A percentile compares a stretch with the other conserved stretches of the same genome.
Evolutionary conservation across 2,113 vertebrate genomes (phyloP).

Genomic region (Riparia riparia): DNA sequence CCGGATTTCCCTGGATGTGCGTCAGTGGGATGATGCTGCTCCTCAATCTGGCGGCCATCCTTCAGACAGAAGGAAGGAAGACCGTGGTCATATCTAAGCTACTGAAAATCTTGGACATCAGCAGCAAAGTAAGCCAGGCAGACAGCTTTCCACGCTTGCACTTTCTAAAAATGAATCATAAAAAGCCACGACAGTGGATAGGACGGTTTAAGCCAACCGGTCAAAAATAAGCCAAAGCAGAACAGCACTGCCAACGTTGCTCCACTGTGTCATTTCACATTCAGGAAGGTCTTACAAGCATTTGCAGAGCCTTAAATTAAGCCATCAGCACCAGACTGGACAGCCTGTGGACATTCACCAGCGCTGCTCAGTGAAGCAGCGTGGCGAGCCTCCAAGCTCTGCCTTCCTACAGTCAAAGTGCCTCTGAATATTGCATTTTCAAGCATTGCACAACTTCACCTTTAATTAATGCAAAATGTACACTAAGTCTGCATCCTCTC

Average conservation of each 20-base stretch:
- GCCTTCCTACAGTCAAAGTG: not conserved
- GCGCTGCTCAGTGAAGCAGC: not conserved
- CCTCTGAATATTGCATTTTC: not conserved
- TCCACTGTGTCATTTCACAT: conserved; percentile 20
- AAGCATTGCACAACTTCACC: not conserved
- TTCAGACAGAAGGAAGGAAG: conserved; percentile 54
- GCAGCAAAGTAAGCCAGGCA: conserved; percentile 31
- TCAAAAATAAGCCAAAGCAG: conserved; percentile 12
- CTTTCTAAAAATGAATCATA: conserved; percentile 62
- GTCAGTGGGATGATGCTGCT: conserved; percentile 40
- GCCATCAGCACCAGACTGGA: not conserved
- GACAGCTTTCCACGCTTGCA: conserved; percentile 19
- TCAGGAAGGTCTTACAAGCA: conserved; percentile 16
- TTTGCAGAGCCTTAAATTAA: conserved; percentile 35
- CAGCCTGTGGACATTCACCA: not conserved
- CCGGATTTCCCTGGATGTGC: conserved; percentile 63
- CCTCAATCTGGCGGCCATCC: conserved; percentile 55
- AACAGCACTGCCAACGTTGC: conserved; percentile 27
- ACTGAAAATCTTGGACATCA: conserved; percentile 41
- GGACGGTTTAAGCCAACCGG: not conserved
- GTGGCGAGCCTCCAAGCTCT: not conserved
- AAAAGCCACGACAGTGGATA: not conserved
- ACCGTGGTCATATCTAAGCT: conserved; percentile 52
- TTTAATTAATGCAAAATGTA: not conserved
- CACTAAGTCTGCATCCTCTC: not conserved